These are phyloP conservation scores for Myotis pilosus DNA, from an alignment of 2,797 vertebrate genomes.

Conservation along the genomic window DNA sequence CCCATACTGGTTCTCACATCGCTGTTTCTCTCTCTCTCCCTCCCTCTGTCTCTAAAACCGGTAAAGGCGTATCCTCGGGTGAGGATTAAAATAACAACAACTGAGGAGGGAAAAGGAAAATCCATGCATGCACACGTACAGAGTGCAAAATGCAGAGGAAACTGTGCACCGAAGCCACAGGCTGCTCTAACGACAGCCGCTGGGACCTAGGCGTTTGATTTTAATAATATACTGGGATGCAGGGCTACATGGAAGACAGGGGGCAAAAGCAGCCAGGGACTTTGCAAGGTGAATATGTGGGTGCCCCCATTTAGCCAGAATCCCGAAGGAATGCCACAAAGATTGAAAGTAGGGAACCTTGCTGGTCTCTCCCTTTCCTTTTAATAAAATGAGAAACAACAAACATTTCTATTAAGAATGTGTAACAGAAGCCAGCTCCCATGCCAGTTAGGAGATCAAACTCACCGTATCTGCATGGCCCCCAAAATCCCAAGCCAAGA, in stretches of 20 bases:
- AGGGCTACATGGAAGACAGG: too few species aligned
- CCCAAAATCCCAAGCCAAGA: neutral
- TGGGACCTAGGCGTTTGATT: neutral
- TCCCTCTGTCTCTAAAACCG: too few species aligned
- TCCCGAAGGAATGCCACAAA: neutral
- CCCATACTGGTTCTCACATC: too few species aligned
- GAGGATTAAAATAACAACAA: neutral
- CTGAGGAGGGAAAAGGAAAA: neutral
- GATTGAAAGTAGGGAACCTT: neutral
- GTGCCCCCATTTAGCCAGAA: too few species aligned
- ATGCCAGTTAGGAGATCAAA: too few species aligned
- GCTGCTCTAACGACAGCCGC: fast-evolving
- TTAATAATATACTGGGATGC: neutral
- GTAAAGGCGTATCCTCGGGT: too few species aligned
- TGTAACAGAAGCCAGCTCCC: neutral
- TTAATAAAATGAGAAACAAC: neutral
- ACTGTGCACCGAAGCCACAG: fast-evolving
- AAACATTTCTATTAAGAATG: neutral
- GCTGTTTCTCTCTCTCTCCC: too few species aligned
- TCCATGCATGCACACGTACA: fast-evolving
- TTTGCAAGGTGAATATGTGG: neutral
- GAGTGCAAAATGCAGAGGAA: too few species aligned
- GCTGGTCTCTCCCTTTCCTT: neutral
- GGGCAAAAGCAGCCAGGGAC: neutral
- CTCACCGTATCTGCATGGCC: too few species aligned